phyloP scores from a whole-genome alignment of 2,113 vertebrate genomes.

The Cyprinodon variegatus region DNA sequence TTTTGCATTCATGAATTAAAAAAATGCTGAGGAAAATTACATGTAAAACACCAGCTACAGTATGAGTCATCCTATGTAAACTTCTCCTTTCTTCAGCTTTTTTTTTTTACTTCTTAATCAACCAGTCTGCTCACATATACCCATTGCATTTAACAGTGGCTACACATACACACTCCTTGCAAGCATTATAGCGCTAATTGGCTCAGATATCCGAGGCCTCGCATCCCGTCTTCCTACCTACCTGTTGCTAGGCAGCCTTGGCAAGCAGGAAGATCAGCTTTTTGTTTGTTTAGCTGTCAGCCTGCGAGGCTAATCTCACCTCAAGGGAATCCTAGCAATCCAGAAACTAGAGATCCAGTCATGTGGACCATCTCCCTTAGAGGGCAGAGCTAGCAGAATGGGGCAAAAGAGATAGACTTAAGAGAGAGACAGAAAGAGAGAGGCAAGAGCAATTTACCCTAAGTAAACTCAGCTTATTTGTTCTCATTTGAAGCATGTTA shows the following conservation, averaged over 20 bases:
- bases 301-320: slow-evolving; percentile 66
- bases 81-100: not conserved
- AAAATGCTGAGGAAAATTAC: not conserved
- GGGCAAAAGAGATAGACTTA: slow-evolving; percentile 26
- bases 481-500: slow-evolving; percentile 67
- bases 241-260: slow-evolving; percentile 80
- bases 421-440: slow-evolving; percentile 33
- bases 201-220: slow-evolving; percentile 28
- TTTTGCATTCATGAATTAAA: slow-evolving; percentile 6
- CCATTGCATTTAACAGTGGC: slow-evolving; percentile 17
- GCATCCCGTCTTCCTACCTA: slow-evolving; percentile 52
- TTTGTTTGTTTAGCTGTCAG: slow-evolving; percentile 75
- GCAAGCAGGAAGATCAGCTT: slow-evolving; percentile 45
- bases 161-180: slow-evolving; percentile 32
- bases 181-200: slow-evolving; percentile 47
- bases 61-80: slow-evolving; percentile 14
- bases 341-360: slow-evolving; percentile 63
- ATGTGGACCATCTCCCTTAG: slow-evolving; percentile 53
- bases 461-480: slow-evolving; percentile 72
- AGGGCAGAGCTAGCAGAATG: slow-evolving; percentile 35
- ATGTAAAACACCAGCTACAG: slow-evolving; percentile 3
- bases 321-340: slow-evolving; percentile 56
- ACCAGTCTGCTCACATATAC: slow-evolving; percentile 27
- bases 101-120: slow-evolving; percentile 12
- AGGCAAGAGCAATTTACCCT: slow-evolving; percentile 75